Percentiles rank a stretch among this genome's conserved stretches.
These are phyloP conservation scores for Australoheros facetus DNA, from an alignment of 2,797 vertebrate genomes.

Conservation along the genomic window DNA sequence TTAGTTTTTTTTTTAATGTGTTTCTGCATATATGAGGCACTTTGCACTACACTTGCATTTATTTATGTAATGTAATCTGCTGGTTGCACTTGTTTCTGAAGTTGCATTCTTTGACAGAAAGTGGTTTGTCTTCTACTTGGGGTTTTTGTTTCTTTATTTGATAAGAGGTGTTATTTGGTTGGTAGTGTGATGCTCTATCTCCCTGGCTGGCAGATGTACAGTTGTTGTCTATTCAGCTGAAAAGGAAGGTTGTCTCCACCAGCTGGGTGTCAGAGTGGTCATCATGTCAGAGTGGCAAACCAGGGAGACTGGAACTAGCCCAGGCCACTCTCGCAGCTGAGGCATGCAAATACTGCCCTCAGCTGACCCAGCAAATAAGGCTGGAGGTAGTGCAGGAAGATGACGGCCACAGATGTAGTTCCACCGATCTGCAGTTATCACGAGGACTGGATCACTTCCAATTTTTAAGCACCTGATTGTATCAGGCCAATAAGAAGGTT, in stretches of 20 bases:
- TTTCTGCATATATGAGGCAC: background rate
- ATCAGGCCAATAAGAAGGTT: background rate
- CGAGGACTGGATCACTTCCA: background rate
- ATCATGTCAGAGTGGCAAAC: constrained; percentile 18
- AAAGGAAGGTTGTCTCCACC: constrained; percentile 3
- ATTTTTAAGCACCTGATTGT: background rate
- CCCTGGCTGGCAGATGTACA: background rate
- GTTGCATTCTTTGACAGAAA: background rate
- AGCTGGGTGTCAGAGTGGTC: constrained; percentile 9
- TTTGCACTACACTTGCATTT: background rate
- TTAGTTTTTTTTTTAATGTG: background rate
- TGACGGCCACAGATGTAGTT: background rate
- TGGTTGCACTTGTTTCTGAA: background rate
- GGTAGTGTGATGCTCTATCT: constrained; percentile 6
- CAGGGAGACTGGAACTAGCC: background rate
- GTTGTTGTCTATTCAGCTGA: constrained; percentile 5
- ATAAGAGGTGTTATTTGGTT: background rate
- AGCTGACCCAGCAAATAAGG: constrained; percentile 18
- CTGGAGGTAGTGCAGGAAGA: background rate
- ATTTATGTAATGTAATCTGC: background rate
- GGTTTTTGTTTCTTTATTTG: background rate
- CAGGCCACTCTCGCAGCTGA: background rate
- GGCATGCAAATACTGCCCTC: constrained; percentile 22
- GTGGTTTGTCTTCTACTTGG: background rate
- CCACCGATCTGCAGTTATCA: background rate